These are phyloP conservation scores for Argyresthia albistria DNA, from an alignment of 2,888 invertebrate genomes.

Conservation along the genomic window DNA sequence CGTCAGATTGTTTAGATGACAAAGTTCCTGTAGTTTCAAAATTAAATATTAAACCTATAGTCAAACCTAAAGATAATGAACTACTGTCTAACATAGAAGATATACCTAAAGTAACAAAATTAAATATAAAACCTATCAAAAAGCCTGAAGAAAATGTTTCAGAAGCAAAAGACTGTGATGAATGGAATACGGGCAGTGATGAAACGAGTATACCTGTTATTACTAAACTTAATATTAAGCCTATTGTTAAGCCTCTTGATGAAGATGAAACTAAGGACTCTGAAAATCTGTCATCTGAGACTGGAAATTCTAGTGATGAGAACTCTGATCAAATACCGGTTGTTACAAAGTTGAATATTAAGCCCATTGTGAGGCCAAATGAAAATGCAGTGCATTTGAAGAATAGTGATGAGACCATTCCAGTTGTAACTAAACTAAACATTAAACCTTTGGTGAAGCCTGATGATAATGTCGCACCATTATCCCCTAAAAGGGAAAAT, in stretches of 20 bases:
- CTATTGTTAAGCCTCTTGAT: conserved; percentile 62
- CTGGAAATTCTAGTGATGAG: conserved; percentile 61
- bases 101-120: conserved; percentile 66
- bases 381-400: conserved; percentile 20
- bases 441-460: conserved; percentile 57
- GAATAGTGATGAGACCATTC: conserved; percentile 40
- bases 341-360: conserved; percentile 71
- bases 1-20: conserved; percentile 37
- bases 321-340: conserved; percentile 57
- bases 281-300: conserved; percentile 60
- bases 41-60: conserved; percentile 67
- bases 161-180: conserved; percentile 60
- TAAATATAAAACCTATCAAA: conserved; percentile 69
- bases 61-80: conserved; percentile 62
- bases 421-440: conserved; percentile 54
- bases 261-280: conserved; percentile 48
- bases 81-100: conserved; percentile 55
- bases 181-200: conserved; percentile 44
- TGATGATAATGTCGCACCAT: conserved; percentile 34
- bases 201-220: conserved; percentile 60
- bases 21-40: conserved; percentile 68
- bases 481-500: conserved; percentile 50
- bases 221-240: conserved; percentile 70
- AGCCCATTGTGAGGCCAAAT: conserved; percentile 62
- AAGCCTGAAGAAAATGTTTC: conserved; percentile 52